Evolutionary conservation across 2,797 vertebrate species (phyloP), one percentile per base, ranked within the genome.

Genomic region (Triplophysa bombifrons): DNA sequence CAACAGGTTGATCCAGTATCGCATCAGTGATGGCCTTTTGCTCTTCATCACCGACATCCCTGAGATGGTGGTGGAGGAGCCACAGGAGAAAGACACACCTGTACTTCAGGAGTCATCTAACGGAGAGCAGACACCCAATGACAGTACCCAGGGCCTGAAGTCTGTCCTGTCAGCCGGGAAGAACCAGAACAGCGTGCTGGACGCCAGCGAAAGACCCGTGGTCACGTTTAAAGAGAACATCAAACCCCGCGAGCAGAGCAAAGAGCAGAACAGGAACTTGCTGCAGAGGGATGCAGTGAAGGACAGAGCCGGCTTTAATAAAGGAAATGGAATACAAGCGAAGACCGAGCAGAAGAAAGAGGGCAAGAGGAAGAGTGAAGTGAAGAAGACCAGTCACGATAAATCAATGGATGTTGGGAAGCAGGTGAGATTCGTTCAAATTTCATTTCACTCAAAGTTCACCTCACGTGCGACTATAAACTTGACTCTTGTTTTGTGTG

Each of bases 221-320:
- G 97, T 98, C 85, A 98, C 97, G 2, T 98, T 98, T 90, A 98
- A 98, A 87, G 98, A 99, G 91, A 98, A 98, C 89, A 97, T 97
- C 91, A 98, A 98, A 87, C 97, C 97, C 4, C 88, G 95, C 22
- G 98, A 99, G 83, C 92, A 90, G 76, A 95, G 93, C 91, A 94
- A 95, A 63, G 97, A 98, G 19, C 92, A 88, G 4, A 87, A 88
- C 3, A 91, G 95, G 53, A 93, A 86, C 87, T 95, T 93, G 51
- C 93, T 93, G 30, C 90, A 88, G 53, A 95, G 96, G 83, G 96
- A 97, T 53, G 84, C 89, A 14, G 81, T 75, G 1, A 96, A 96
- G 83, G 95, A 96, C 76, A 94, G 95, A 80, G 88, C 93, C 87
- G 93, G 92, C 87, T 95, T 91, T 86, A 85, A 69, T 87, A 97